phyloP scores from a whole-genome alignment of 2,113 vertebrate genomes.

The Aegotheles bennettii region DNA sequence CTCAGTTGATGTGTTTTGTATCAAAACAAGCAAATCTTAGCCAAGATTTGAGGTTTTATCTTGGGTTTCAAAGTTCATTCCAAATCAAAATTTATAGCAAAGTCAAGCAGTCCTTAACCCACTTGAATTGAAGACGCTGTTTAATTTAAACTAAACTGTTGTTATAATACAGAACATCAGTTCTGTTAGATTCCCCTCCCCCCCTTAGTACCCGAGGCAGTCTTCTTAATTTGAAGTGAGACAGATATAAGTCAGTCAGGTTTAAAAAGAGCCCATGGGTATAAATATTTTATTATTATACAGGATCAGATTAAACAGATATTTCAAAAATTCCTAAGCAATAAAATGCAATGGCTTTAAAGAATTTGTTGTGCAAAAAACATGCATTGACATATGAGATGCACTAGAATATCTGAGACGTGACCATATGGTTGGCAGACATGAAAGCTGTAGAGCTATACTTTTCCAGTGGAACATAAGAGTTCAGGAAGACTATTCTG shows the following conservation, averaged over 20 bases:
- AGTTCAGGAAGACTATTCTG: neutral
- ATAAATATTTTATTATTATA: neutral
- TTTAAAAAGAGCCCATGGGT: neutral
- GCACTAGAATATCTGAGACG: neutral
- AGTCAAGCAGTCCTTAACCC: neutral
- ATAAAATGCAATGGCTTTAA: neutral
- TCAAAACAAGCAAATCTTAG: neutral
- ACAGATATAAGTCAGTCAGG: neutral
- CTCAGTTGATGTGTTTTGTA: neutral
- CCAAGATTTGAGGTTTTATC: neutral
- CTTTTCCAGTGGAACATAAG: neutral
- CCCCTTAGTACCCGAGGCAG: neutral
- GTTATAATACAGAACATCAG: neutral
- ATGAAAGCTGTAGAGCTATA: neutral
- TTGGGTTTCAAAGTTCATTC: neutral
- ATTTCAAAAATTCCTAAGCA: neutral
- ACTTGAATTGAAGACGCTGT: neutral
- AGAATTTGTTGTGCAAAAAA: neutral
- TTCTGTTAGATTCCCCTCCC: neutral
- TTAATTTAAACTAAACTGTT: neutral
- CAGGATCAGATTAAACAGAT: neutral
- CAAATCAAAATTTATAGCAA: neutral
- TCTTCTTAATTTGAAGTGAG: neutral
- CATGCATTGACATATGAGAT: neutral
- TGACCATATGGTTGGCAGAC: neutral